phyloP scores from a whole-genome alignment of 2,113 vertebrate species.

The Empidonax traillii region DNA sequence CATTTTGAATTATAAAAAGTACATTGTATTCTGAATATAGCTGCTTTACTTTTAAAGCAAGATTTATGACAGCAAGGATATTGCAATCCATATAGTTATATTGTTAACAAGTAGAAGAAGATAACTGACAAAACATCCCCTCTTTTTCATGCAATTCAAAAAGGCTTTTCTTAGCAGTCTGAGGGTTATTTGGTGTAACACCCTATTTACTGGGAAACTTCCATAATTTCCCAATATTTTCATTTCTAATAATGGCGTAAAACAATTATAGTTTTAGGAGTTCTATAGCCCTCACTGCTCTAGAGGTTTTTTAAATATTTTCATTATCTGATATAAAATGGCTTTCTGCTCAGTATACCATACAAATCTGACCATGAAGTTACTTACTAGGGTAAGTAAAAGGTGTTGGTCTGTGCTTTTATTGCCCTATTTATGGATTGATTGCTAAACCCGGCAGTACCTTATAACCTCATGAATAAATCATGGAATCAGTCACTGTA shows the following conservation, averaged over 20 bases:
- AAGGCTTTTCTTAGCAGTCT: background rate
- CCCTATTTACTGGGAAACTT: background rate
- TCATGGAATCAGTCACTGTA: constrained; percentile 66
- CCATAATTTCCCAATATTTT: constrained; percentile 38
- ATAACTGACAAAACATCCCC: background rate
- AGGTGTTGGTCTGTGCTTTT: constrained; percentile 79
- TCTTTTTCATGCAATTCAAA: background rate
- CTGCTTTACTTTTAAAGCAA: background rate
- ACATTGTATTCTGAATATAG: background rate
- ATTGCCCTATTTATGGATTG: constrained; percentile 74
- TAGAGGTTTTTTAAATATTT: constrained; percentile 70
- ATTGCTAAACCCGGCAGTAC: constrained; percentile 72
- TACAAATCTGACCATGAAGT: constrained; percentile 75
- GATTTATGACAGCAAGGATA: background rate
- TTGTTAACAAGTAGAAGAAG: background rate
- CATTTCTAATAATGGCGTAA: constrained; percentile 41
- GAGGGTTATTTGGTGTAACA: background rate
- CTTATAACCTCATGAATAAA: constrained; percentile 76
- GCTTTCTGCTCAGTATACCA: constrained; percentile 77
- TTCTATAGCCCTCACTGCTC: constrained; percentile 64
- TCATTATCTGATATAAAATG: constrained; percentile 71
- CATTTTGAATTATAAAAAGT: background rate
- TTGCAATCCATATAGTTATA: background rate
- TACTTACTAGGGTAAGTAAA: constrained; percentile 65
- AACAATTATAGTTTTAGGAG: constrained; percentile 65